Conservation (phyloP, 2,113 vertebrate species). For the Dermatemys mawii region DNA sequence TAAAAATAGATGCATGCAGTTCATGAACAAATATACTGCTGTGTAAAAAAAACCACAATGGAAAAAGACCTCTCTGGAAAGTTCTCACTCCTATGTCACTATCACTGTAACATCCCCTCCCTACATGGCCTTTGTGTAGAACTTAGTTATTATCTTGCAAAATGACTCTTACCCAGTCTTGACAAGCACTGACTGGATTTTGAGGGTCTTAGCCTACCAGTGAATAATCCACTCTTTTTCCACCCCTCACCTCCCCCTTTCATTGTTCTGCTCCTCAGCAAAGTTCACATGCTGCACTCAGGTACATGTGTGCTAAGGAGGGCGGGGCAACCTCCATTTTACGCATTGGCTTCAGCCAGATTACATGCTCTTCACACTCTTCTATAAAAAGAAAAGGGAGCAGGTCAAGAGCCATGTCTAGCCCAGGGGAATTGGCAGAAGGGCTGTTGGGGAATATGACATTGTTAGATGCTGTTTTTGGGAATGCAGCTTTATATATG, state of each 20-base stretch:
- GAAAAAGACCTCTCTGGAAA: neutral
- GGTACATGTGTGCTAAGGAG: neutral
- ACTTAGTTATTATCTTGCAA: neutral
- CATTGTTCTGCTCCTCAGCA: neutral
- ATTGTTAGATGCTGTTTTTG: neutral
- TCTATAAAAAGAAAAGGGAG: neutral
- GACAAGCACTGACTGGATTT: neutral
- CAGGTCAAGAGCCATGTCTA: neutral
- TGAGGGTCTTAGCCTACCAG: neutral
- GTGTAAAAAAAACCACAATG: neutral
- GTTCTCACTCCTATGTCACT: neutral
- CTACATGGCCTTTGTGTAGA: neutral
- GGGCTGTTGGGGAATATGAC: neutral
- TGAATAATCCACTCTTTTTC: neutral
- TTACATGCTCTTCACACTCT: neutral
- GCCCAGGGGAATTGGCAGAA: neutral
- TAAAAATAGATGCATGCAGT: neutral
- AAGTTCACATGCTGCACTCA: neutral
- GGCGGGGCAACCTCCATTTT: neutral
- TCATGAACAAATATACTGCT: neutral
- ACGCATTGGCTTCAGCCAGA: neutral
- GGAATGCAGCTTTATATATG: neutral
- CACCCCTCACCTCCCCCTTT: neutral
- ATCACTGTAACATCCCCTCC: too few species aligned
- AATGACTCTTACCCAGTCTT: neutral